phyloP scores from a whole-genome alignment of 64 coral and sea anemone genomes.

The Montipora sp. region DNA sequence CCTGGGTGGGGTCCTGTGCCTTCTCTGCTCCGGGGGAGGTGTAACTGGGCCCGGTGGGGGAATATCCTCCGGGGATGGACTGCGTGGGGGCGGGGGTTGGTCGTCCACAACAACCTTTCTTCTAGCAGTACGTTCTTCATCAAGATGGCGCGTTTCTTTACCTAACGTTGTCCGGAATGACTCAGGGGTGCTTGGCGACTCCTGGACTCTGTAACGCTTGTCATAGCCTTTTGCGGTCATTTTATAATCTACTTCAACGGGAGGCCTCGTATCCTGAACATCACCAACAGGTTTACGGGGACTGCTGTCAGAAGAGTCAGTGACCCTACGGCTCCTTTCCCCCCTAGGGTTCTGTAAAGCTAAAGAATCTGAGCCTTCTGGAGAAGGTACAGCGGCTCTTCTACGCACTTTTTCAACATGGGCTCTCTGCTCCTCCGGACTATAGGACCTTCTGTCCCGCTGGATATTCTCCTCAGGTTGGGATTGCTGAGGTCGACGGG shows the following conservation, averaged over 20 bases:
- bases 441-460: neutral
- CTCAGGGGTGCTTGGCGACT: neutral
- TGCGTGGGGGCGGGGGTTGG: constrained; percentile 16
- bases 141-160: constrained; percentile 28
- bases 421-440: constrained; percentile 14
- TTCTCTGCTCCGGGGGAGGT: constrained; percentile 29
- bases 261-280: neutral
- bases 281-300: constrained; percentile 10
- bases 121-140: constrained; percentile 34
- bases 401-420: constrained; percentile 7
- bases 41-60: constrained; percentile 9
- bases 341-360: neutral
- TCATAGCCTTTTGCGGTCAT: constrained; percentile 2
- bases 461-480: neutral
- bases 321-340: constrained; percentile 11
- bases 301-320: constrained; percentile 1
- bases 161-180: neutral
- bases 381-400: constrained; percentile 10
- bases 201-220: neutral
- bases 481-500: neutral
- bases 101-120: constrained; percentile 6
- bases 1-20: constrained; percentile 14
- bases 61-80: constrained; percentile 53
- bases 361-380: constrained; percentile 8
- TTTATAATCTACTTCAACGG: constrained; percentile 9